Conservation (phyloP, 2,888 invertebrate genomes). For the Cheilosia impressa region DNA sequence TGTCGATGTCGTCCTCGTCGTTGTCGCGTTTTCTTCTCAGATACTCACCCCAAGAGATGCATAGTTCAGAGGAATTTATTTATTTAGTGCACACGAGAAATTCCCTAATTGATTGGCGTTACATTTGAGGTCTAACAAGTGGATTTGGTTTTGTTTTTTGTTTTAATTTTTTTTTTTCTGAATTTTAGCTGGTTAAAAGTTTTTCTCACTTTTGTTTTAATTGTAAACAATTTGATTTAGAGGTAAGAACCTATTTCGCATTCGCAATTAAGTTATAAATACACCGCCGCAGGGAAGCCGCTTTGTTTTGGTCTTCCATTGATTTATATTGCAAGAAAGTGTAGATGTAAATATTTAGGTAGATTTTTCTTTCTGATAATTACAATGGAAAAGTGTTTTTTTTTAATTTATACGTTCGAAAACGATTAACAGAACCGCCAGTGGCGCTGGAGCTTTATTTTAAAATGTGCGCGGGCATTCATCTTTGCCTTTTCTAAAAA, state of each 20-base stretch:
- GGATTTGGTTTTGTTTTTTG: background rate
- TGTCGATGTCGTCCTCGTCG: slow-evolving; percentile 71
- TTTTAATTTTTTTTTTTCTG: background rate
- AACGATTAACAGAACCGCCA: background rate
- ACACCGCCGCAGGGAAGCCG: background rate
- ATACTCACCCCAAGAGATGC: slow-evolving; percentile 16
- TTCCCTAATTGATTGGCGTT: slow-evolving; percentile 33
- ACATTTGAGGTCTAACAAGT: slow-evolving; percentile 1
- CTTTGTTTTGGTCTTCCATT: background rate
- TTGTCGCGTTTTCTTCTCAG: slow-evolving; percentile 28
- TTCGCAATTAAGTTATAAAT: background rate
- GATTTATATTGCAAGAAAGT: background rate
- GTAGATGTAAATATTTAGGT: background rate
- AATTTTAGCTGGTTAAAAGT: background rate
- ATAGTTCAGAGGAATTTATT: slow-evolving; percentile 2
- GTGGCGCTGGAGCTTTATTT: no score
- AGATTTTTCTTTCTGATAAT: slow-evolving; percentile 1
- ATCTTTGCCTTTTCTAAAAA: slow-evolving; percentile 1
- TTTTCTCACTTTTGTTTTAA: background rate
- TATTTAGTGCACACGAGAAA: slow-evolving; percentile 2
- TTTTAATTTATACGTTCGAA: background rate
- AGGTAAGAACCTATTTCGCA: background rate
- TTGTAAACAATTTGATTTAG: background rate
- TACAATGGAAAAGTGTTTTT: background rate
- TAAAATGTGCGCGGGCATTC: background rate